Evolutionary conservation across 2,888 invertebrate species (phyloP).

Genomic region (Lasioglossum calceatum): DNA sequence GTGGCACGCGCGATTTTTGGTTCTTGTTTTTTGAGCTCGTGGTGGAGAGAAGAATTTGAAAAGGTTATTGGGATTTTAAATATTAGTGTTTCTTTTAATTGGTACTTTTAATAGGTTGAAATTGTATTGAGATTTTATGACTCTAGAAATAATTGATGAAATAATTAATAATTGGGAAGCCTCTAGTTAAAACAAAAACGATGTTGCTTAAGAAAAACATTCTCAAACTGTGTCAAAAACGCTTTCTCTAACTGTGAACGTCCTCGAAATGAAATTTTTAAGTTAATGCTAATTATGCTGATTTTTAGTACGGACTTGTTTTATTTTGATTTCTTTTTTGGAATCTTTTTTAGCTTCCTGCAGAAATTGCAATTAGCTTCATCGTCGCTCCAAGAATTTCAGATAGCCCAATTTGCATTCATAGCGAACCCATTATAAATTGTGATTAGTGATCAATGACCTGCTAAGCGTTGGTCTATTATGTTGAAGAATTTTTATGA

Average conservation of each 20-base stretch:
- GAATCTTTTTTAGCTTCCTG: not conserved
- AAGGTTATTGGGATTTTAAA: no score
- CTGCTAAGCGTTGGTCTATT: not conserved
- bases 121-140: no score
- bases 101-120: no score
- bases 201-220: not conserved
- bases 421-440: not conserved
- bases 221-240: no score
- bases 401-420: not conserved
- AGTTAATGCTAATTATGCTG: not conserved
- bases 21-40: no score
- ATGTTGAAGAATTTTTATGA: conserved; percentile 7
- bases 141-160: no score
- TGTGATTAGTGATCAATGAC: conserved; percentile 12
- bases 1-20: not conserved
- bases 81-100: no score
- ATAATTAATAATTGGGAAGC: no score
- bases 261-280: not conserved
- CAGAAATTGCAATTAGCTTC: not conserved
- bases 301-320: not conserved
- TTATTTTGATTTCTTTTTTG: not conserved
- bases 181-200: not conserved
- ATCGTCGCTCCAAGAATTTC: not conserved
- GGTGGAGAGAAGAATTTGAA: no score
- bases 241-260: not conserved